Percentiles rank a stretch among this genome's conserved stretches.
Conservation (phyloP, 1,140 invertebrate genomes). For the Scylla paramamosain region DNA sequence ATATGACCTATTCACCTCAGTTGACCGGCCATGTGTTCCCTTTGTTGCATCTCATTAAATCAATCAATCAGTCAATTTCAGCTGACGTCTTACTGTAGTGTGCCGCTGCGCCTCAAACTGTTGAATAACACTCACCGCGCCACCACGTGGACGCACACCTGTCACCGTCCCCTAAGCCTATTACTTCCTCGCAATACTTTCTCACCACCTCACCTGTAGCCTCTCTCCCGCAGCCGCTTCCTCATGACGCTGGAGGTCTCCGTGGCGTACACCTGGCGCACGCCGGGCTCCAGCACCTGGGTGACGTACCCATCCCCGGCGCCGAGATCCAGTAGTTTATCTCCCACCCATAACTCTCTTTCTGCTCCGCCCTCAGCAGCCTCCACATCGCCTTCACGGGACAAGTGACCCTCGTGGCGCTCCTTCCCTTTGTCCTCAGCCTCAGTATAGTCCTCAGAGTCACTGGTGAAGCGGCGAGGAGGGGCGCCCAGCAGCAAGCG, state of each 20-base stretch:
- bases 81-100: no score
- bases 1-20: no score
- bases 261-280: conserved; percentile 88
- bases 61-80: no score
- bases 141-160: no score
- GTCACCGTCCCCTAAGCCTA: neutral
- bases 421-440: neutral
- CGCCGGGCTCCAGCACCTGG: conserved; percentile 85
- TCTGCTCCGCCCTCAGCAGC: conserved; percentile 79
- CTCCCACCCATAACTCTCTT: conserved; percentile 79
- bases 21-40: no score
- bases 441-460: neutral
- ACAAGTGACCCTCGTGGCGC: neutral
- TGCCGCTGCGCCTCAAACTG: no score
- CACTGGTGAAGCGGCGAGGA: neutral
- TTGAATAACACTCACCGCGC: no score
- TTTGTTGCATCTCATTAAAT: no score
- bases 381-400: neutral
- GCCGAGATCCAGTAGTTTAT: conserved; percentile 90
- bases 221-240: conserved; percentile 85
- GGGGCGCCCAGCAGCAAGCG: conserved; percentile 83
- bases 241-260: conserved; percentile 93
- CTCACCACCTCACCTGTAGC: conserved; percentile 86
- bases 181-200: neutral
- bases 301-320: conserved; percentile 96